These are phyloP conservation scores for Onthophagus sagittarius DNA, from an alignment of 2,888 invertebrate genomes.

Conservation along the genomic window DNA sequence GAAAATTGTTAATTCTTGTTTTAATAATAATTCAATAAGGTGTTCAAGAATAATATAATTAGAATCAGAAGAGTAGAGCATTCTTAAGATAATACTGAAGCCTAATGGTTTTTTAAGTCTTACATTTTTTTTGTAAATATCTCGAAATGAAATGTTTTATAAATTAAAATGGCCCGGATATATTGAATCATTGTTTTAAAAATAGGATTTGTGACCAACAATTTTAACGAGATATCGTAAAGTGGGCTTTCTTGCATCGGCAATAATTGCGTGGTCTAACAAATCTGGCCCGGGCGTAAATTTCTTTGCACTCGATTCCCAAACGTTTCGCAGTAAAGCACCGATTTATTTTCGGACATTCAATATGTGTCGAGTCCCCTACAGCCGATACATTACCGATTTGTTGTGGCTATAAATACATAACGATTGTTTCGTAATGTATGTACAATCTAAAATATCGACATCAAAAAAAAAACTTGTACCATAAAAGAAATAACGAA, in stretches of 20 bases:
- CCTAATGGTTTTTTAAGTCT: too few species aligned
- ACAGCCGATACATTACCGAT: neutral
- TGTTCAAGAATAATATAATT: too few species aligned
- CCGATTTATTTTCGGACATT: neutral
- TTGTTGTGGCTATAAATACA: neutral
- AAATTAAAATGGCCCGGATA: neutral
- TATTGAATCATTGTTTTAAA: constrained; percentile 12
- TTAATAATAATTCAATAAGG: too few species aligned
- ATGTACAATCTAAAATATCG: neutral
- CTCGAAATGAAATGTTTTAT: too few species aligned
- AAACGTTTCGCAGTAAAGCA: constrained; percentile 9
- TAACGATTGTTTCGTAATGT: neutral
- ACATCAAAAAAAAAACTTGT: neutral
- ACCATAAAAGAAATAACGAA: neutral
- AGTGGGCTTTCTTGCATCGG: constrained; percentile 6
- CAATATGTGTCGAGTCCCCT: neutral
- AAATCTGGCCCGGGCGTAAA: constrained; percentile 1
- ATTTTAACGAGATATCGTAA: constrained; percentile 8
- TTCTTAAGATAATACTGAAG: too few species aligned
- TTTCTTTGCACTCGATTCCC: constrained; percentile 13
- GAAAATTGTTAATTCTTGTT: too few species aligned
- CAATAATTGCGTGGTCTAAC: neutral
- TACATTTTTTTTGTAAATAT: too few species aligned
- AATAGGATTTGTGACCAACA: neutral
- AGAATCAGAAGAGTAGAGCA: too few species aligned